phyloP scores from a whole-genome alignment of 1,140 invertebrate species.

The Phymastichus coffea region DNA sequence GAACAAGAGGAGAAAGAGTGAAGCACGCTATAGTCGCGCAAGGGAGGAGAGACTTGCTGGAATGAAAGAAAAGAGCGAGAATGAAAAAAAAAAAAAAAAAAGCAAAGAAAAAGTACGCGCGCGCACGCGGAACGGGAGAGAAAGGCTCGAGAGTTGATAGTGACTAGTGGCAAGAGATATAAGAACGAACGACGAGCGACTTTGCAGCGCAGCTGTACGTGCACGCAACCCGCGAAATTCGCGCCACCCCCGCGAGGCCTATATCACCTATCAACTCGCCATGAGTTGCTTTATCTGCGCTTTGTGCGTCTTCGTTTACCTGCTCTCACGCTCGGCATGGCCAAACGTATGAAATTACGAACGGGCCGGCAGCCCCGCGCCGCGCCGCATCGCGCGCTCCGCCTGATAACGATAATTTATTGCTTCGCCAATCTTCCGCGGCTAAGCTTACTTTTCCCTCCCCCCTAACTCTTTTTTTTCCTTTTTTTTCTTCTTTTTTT shows the following conservation, averaged over 20 bases:
- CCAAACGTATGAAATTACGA: conserved; percentile 16
- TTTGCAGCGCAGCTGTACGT: too few relatives aligned
- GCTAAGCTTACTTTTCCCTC: background rate
- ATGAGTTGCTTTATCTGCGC: too few relatives aligned
- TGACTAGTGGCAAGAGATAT: conserved; percentile 24
- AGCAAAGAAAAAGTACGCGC: too few relatives aligned
- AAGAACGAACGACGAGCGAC: conserved; percentile 27
- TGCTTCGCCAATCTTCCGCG: background rate
- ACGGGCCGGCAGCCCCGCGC: too few relatives aligned
- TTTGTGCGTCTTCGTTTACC: conserved; percentile 30
- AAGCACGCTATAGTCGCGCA: background rate
- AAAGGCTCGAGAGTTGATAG: too few relatives aligned
- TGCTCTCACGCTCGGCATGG: background rate
- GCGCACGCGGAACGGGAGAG: conserved; percentile 24
- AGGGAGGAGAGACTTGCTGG: background rate
- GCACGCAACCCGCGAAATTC: too few relatives aligned
- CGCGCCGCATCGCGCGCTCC: too few relatives aligned
- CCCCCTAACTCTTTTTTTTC: too few relatives aligned
- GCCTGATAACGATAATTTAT: conserved; percentile 28
- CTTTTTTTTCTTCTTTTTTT: background rate
- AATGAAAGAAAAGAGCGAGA: conserved; percentile 19
- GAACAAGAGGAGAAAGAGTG: background rate
- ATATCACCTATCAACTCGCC: too few relatives aligned
- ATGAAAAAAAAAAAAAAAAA: conserved; percentile 31
- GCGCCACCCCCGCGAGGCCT: too few relatives aligned